Evolutionary conservation across 1,140 invertebrate species (phyloP), one percentile per base, ranked within the genome.

Genomic region (Scaptomyza graminum): DNA sequence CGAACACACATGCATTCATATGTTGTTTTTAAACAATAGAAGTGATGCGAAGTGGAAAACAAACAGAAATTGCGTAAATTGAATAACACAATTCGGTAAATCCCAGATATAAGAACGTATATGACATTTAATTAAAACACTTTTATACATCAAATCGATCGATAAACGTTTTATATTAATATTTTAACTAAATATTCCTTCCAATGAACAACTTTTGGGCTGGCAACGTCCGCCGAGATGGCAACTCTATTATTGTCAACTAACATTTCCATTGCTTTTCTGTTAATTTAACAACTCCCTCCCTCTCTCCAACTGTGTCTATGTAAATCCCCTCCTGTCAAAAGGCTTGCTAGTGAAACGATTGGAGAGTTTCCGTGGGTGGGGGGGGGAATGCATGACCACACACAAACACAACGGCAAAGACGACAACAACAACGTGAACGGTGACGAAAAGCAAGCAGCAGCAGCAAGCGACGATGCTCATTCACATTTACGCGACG

Each of bases 221-320:
- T 8, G 31, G 0, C 7, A 34, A 34, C 8, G 8, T 34, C 8
- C 0, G n/a, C 39, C 1, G 3, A 43, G 28, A 41, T 60, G 43
- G 4, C 60, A 74, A 54, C 54, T 28, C 54, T 73, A 31, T n/a
- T 11, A 39, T 55, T 67, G 55, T 34, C 71, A 74, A 64, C 55
- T 75, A 54, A 50, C 71, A 72, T 49, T 12, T 39, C 18, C 47
- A 50, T 25, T 77, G 67, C 65, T 65, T 55, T 66, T 65, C 67
- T 77, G 75, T 77, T 77, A 65, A 77, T 71, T 77, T 77, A 65
- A 71, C 61, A 56, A 76, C 74, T 71, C 50, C 74, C 73, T 41
- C 31, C 25, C n/a, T n/a, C n/a, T n/a, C n/a, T n/a, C n/a, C n/a
- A 51, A 16, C 41, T 64, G 56, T 22, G 18, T 25, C 11, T 37